A percentile compares a stretch with the other conserved stretches of the same genome.
Evolutionary conservation across 2,888 invertebrate species (phyloP).

Genomic region (Theretra japonica): DNA sequence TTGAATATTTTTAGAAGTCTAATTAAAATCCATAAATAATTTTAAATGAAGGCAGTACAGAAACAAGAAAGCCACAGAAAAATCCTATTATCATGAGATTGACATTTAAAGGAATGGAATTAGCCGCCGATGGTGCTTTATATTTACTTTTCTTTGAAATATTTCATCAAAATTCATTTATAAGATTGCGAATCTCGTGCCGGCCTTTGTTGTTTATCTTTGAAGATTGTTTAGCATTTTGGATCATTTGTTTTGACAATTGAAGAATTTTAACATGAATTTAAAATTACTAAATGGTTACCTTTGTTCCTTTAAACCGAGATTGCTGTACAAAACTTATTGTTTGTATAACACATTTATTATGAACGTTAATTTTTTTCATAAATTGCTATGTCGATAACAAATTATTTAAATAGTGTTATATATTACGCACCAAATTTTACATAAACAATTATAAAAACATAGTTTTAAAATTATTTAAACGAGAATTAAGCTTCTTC

Average conservation of each 20-base stretch:
- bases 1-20: background rate
- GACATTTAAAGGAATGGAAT: constrained; percentile 19
- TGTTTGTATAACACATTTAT: background rate
- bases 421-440: too few species aligned
- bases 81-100: constrained; percentile 1
- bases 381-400: background rate
- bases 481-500: too few species aligned
- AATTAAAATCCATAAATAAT: background rate
- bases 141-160: constrained; percentile 14
- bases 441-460: too few species aligned
- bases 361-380: background rate
- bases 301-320: background rate
- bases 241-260: constrained; percentile 9
- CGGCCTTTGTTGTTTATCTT: constrained; percentile 9
- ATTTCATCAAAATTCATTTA: constrained; percentile 17
- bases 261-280: constrained; percentile 6
- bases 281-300: constrained; percentile 1
- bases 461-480: too few species aligned
- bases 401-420: too few species aligned
- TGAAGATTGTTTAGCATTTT: constrained; percentile 17
- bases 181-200: constrained; percentile 10
- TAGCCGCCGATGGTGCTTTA: constrained; percentile 3
- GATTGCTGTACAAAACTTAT: background rate
- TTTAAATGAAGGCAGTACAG: background rate
- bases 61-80: background rate